phyloP scores from a whole-genome alignment of 2,797 vertebrate genomes.

The Sarcoramphus papa region DNA sequence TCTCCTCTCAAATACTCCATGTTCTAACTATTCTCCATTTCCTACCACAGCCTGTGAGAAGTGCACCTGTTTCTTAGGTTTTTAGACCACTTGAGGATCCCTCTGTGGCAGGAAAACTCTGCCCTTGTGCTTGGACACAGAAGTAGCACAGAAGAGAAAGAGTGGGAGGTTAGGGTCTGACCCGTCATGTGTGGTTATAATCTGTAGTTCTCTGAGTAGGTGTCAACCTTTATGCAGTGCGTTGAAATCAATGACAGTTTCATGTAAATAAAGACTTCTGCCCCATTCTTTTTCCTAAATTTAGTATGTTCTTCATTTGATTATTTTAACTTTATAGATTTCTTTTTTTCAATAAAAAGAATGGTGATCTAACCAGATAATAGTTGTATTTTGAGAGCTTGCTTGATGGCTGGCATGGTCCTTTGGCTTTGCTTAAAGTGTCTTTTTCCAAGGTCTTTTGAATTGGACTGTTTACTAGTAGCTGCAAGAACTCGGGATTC shows the following conservation, averaged over 20 bases:
- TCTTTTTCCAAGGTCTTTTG: background rate
- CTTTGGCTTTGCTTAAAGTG: background rate
- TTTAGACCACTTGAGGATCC: background rate
- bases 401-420: background rate
- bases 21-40: background rate
- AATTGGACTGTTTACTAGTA: background rate
- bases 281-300: background rate
- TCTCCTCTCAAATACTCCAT: background rate
- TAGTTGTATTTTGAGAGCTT: background rate
- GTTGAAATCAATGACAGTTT: background rate
- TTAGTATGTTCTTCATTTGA: background rate
- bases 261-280: background rate
- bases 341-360: background rate
- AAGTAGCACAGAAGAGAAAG: background rate
- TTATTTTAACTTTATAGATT: background rate
- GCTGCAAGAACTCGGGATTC: background rate
- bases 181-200: background rate
- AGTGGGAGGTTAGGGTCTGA: background rate
- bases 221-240: background rate
- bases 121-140: background rate
- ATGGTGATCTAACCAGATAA: background rate
- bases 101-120: background rate
- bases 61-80: background rate
- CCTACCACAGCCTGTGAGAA: background rate
- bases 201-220: background rate